These are phyloP conservation scores for Danionella dracula DNA, from an alignment of 2,797 vertebrate genomes.

Conservation along the genomic window DNA sequence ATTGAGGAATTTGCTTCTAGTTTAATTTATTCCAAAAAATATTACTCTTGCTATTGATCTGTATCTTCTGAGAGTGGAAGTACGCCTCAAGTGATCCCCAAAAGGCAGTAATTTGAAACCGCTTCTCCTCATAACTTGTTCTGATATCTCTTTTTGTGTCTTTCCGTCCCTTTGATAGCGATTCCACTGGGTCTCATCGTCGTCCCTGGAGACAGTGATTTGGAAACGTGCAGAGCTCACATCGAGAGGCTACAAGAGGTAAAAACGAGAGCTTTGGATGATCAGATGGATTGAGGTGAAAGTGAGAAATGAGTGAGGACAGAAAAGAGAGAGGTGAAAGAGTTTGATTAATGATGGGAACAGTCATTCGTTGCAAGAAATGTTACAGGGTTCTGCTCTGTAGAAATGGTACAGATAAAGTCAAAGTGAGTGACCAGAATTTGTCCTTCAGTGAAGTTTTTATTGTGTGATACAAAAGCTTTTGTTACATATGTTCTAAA, in stretches of 20 bases:
- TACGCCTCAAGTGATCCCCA: conserved; percentile 20
- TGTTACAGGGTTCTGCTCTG: not conserved
- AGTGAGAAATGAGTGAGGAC: not conserved
- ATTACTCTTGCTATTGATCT: not conserved
- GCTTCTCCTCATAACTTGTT: not conserved
- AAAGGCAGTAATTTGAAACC: not conserved
- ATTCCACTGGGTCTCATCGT: conserved; percentile 89
- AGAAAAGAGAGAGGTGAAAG: not conserved
- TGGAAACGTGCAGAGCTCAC: conserved; percentile 85
- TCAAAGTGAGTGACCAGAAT: too few species aligned
- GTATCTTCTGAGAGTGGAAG: conserved; percentile 15
- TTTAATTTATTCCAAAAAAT: not conserved
- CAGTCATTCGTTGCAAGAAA: not conserved
- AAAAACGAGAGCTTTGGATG: conserved; percentile 42
- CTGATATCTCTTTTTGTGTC: conserved; percentile 47
- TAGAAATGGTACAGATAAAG: not conserved
- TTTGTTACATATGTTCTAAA: too few species aligned
- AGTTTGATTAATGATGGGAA: conserved; percentile 15
- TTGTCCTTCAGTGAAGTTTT: not conserved
- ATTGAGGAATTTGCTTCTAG: not conserved
- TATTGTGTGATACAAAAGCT: not conserved
- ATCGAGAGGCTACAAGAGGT: conserved; percentile 91
- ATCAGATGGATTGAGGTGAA: not conserved
- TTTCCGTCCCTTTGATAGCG: conserved; percentile 61
- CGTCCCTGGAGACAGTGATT: conserved; percentile 89